Evolutionary conservation across 2,797 vertebrate species (phyloP).

Genomic region (Discoglossus pictus): DNA sequence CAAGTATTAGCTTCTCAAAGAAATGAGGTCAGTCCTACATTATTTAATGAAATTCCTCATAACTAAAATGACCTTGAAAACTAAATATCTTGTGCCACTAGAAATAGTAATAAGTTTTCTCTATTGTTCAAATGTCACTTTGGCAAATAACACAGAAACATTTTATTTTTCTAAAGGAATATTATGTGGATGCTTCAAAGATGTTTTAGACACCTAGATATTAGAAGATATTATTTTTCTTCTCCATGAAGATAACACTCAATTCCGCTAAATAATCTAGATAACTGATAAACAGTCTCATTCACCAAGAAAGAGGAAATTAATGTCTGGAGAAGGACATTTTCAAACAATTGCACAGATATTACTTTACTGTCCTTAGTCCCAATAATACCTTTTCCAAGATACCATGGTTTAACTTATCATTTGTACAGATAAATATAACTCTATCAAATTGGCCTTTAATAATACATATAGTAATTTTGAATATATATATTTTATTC

Average conservation of each 20-base stretch:
- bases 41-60: constrained; percentile 8
- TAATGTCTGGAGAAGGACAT: constrained; percentile 34
- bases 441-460: too few relatives aligned
- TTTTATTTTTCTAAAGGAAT: constrained; percentile 35
- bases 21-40: neutral
- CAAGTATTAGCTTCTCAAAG: too few relatives aligned
- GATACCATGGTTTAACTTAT: too few relatives aligned
- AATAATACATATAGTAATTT: too few relatives aligned
- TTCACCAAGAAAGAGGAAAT: constrained; percentile 37
- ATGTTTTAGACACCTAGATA: constrained; percentile 34
- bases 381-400: neutral
- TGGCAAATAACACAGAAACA: constrained; percentile 26
- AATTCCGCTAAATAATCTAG: constrained; percentile 33
- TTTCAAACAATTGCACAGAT: neutral
- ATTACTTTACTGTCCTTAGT: neutral
- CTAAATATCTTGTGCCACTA: constrained; percentile 12
- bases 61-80: constrained; percentile 13
- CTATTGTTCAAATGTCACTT: constrained; percentile 31
- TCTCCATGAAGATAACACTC: constrained; percentile 29
- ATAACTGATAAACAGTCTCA: constrained; percentile 37
- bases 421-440: too few relatives aligned
- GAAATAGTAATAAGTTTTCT: constrained; percentile 17
- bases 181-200: constrained; percentile 36
- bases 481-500: too few relatives aligned
- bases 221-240: constrained; percentile 18